A percentile compares a stretch with the other conserved stretches of the same genome.
Evolutionary conservation across 2,888 invertebrate species (phyloP).

Genomic region (Ectemnius lituratus): DNA sequence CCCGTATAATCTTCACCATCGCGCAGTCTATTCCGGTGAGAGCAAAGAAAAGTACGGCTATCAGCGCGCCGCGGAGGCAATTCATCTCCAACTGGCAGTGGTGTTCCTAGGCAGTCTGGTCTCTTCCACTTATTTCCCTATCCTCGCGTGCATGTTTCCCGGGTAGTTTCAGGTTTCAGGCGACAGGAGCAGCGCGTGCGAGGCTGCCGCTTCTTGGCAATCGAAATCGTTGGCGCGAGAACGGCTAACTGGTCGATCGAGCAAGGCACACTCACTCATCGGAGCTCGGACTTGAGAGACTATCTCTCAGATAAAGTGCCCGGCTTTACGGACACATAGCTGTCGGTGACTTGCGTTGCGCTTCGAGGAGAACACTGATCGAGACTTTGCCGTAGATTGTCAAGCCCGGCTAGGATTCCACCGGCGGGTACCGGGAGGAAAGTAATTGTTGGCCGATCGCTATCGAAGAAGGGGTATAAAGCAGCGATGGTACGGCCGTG

Average conservation of each 20-base stretch:
- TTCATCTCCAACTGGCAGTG: conserved; percentile 50
- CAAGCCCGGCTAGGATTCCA: conserved; percentile 35
- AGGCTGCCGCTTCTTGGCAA: not conserved
- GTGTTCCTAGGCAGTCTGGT: conserved; percentile 8
- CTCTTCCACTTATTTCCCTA: not conserved
- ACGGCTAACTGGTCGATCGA: not conserved
- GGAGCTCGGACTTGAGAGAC: not conserved
- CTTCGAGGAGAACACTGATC: conserved; percentile 28
- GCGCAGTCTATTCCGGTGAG: conserved; percentile 53
- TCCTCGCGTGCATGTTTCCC: not conserved
- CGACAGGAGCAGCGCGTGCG: too few relatives aligned
- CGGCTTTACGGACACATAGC: not conserved
- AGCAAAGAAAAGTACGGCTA: conserved; percentile 53
- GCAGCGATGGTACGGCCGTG: conserved; percentile 30
- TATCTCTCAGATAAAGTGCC: not conserved
- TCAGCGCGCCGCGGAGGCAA: conserved; percentile 45
- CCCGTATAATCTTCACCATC: conserved; percentile 63
- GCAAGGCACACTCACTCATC: not conserved
- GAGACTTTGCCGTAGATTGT: conserved; percentile 44
- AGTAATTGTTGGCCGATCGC: conserved; percentile 59
- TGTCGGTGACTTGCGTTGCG: not conserved
- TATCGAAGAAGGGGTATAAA: conserved; percentile 53
- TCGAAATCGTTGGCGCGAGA: not conserved
- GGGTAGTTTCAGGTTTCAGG: not conserved
- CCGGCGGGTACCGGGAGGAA: conserved; percentile 60